Conservation (phyloP, 23 tunicate species). For the Ciona savignyi region DNA sequence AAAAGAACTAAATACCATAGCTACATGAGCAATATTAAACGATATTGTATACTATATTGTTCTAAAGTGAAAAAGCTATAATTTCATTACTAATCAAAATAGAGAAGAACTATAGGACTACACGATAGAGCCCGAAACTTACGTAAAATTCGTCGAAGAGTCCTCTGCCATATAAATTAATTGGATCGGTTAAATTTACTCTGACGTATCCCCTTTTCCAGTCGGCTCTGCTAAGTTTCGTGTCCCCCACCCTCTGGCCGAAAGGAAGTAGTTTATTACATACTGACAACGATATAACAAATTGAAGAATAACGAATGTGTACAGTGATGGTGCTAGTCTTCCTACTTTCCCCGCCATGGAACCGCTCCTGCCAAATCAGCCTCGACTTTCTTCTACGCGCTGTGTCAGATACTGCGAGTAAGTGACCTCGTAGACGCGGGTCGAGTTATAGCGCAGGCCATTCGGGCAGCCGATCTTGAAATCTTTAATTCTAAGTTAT, state of each 20-base stretch:
- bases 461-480: background rate
- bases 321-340: background rate
- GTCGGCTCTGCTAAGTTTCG: background rate
- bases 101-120: too few species aligned
- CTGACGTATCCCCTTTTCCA: background rate
- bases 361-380: too few species aligned
- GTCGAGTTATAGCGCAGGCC: background rate
- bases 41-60: too few species aligned
- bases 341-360: background rate
- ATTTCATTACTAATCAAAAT: too few species aligned
- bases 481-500: background rate
- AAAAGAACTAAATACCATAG: background rate
- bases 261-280: background rate
- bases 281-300: background rate
- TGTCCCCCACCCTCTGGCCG: background rate
- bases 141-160: background rate
- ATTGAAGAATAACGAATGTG: background rate
- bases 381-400: too few species aligned
- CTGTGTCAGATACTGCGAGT: too few species aligned
- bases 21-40: too few species aligned
- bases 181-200: background rate
- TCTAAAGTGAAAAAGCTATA: too few species aligned
- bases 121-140: too few species aligned
- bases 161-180: background rate
- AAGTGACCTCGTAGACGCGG: background rate